Evolutionary conservation across 2,888 invertebrate genomes (phyloP), one percentile per base, ranked within the genome.

Genomic region (Hipparchia sbordonii): DNA sequence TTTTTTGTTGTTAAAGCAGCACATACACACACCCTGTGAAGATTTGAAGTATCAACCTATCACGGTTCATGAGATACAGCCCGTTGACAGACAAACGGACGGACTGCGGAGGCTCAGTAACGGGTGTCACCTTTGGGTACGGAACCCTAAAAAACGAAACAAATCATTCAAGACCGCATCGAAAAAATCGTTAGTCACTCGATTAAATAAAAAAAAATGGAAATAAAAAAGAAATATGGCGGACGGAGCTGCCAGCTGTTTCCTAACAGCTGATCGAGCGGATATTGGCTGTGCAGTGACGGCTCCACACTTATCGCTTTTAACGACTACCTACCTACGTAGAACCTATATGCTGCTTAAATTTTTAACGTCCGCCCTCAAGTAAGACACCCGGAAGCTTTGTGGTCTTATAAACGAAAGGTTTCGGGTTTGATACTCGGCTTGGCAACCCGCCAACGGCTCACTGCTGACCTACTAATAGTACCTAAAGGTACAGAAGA

Each of bases 231-330:
- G 61, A 72, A 62, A 74, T 61, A 86, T 86, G 85, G 86, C 89
- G 89, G 86, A 85, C 85, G 85, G 84, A 84, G 85, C 65, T 83
- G 87, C 89, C 92, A 93, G 90, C 92, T 93, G 93, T 87, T 91
- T 92, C 93, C 93, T 90, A 79, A 89, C 91, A 92, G 91, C 93
- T 93, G 93, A 93, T 93, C 90, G 90, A 85, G 85, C 90, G 93
- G 92, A 92, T 93, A 93, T 92, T 92, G 90, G 89, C 90, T 88
- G 23, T 23, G 90, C 91, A 67, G 57, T 57, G 67, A 46, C 59
- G 68, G 57, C 12, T 48, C 33, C 68, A 33, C 57, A 57, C 57
- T 57, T 68, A 12, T 59, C 13, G 48, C 13, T 52, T 52, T 65
- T 62, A 48, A 62, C 65, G 65, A 51, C 12, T 12, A 12, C 4